Evolutionary conservation across 2,797 vertebrate genomes (phyloP), one percentile per base, ranked within the genome.

Genomic region (Hephaestus fuliginosus): DNA sequence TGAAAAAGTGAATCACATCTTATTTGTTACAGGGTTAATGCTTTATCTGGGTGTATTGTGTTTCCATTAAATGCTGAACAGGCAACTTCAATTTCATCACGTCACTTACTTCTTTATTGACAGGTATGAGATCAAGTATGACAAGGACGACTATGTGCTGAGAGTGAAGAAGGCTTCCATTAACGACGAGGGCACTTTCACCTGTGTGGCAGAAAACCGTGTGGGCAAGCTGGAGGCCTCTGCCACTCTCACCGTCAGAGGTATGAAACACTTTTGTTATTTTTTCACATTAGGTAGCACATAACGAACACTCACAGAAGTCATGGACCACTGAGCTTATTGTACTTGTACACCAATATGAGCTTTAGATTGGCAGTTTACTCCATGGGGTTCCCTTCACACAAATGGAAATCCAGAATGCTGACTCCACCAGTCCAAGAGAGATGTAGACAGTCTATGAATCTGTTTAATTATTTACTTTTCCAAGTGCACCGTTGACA

Each of bases 41-140:
- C 64, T 74, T 85, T 57, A 48, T 71, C 72, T 68, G 18, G 36
- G 77, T 68, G 43, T 64, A 14, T 52, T 1, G 41, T 52, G 11
- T 76, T 81, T 80, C 14, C 33, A 14, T 76, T 75, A 30, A 75
- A 39, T 58, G 69, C 64, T 66, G 28, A 76, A 9, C 25, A 5
- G 51, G 55, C 30, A 25, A 52, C 52, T 63, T 52, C 4, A 15
- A 55, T 80, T 41, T 81, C 63, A 80, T 69, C 53, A n/a, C 72
- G 55, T 67, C 11, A 1, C 10, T 4, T 14, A 1, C 10, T 4
- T 87, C 43, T 82, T 76, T 84, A 15, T 83, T 49, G 46, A 0
- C 92, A 99, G 98, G 94, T 99, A 97, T 18, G 98, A 99, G 89
- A 97, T 98, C 91, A 98, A 97, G 84, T 98, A 98, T 22, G 98